A percentile compares a stretch with the other conserved stretches of the same genome.
phyloP scores from a whole-genome alignment of 2,113 vertebrate genomes.

The Ellobius talpinus region DNA sequence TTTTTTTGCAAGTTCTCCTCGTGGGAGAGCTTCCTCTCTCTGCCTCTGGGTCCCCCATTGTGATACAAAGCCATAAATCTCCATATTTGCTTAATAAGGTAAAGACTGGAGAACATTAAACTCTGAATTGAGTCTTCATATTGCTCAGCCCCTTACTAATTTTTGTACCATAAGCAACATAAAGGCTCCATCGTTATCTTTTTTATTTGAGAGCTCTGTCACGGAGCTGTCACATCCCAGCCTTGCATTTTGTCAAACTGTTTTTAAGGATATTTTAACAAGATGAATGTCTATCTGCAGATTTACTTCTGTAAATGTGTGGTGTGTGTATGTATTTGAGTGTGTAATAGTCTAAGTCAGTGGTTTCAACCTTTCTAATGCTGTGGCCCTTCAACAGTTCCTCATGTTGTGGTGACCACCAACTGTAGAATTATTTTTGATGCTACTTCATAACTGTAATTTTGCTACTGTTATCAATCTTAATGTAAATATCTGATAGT shows the following conservation, averaged over 20 bases:
- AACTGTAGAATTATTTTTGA: background rate
- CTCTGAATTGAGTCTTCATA: slow-evolving; percentile 21
- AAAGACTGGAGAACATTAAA: slow-evolving; percentile 64
- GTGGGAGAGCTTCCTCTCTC: background rate
- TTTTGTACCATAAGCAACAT: slow-evolving; percentile 35
- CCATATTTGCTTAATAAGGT: slow-evolving; percentile 62
- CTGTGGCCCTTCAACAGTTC: background rate
- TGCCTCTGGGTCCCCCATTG: slow-evolving; percentile 10
- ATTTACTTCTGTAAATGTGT: background rate
- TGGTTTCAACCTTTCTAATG: background rate
- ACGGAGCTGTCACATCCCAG: slow-evolving; percentile 54
- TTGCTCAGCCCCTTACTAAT: slow-evolving; percentile 36
- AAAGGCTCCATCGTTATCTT: slow-evolving; percentile 44
- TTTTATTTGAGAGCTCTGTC: slow-evolving; percentile 67
- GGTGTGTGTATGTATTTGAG: background rate
- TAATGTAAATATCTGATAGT: background rate
- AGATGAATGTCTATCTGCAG: slow-evolving; percentile 10
- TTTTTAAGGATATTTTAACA: slow-evolving; percentile 56
- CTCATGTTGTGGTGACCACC: too few relatives aligned
- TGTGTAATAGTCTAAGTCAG: background rate
- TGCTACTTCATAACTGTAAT: background rate
- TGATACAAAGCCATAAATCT: slow-evolving; percentile 58
- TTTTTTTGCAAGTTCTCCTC: slow-evolving; percentile 57
- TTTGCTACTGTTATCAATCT: background rate
- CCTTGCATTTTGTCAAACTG: slow-evolving; percentile 56